These are phyloP conservation scores for Enteromius paludinosus DNA, from an alignment of 2,797 vertebrate species.

Conservation along the genomic window DNA sequence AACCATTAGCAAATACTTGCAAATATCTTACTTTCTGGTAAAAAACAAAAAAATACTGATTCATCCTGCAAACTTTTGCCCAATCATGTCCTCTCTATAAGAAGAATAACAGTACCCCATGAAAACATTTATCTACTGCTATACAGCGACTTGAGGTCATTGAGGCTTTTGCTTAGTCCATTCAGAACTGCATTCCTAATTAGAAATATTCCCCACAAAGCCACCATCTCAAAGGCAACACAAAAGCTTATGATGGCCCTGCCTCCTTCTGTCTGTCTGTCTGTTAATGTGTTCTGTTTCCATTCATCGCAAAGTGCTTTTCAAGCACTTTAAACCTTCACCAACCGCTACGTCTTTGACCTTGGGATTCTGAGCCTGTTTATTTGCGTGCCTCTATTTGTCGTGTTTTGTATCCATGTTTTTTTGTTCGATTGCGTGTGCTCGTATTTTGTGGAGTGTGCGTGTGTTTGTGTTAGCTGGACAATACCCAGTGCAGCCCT, in stretches of 20 bases:
- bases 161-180: conserved; percentile 41
- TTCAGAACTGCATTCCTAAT: conserved; percentile 56
- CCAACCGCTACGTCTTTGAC: conserved; percentile 27
- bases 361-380: conserved; percentile 36
- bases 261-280: conserved; percentile 37
- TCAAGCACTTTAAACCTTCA: conserved; percentile 40
- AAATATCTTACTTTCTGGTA: not conserved
- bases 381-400: conserved; percentile 47
- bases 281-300: conserved; percentile 32
- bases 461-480: conserved; percentile 51
- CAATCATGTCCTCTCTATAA: not conserved
- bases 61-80: not conserved
- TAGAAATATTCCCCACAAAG: conserved; percentile 53
- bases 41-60: not conserved
- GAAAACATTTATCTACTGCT: conserved; percentile 39
- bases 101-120: conserved; percentile 1
- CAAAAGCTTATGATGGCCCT: conserved; percentile 33
- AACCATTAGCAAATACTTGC: not conserved
- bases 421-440: conserved; percentile 45
- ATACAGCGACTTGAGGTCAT: conserved; percentile 40
- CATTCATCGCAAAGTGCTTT: conserved; percentile 34
- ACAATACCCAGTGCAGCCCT: conserved; percentile 32
- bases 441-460: conserved; percentile 16
- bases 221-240: conserved; percentile 51
- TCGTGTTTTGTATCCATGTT: conserved; percentile 42